phyloP scores from a whole-genome alignment of 2,797 vertebrate genomes.

The Onychomys torridus region DNA sequence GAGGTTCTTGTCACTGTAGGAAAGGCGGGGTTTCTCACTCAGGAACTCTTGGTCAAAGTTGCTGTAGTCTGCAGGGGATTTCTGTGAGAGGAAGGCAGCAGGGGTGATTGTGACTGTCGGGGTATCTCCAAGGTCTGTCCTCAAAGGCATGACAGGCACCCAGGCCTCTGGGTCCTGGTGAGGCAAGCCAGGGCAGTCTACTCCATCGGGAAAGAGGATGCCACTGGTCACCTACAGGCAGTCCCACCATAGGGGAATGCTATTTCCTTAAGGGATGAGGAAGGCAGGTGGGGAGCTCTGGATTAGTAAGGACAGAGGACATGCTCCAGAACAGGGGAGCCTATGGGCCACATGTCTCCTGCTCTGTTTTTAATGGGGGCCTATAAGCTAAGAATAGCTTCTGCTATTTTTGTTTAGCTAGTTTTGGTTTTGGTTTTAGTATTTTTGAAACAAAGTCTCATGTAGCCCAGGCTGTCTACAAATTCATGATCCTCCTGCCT shows the following conservation, averaged over 20 bases:
- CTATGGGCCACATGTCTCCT: neutral
- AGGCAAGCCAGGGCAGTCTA: neutral
- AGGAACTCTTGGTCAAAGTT: slow-evolving; percentile 99
- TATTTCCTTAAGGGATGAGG: neutral
- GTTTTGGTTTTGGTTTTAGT: neutral
- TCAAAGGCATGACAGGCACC: neutral
- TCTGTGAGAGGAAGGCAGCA: slow-evolving; percentile 87
- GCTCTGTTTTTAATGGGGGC: neutral
- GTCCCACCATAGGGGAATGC: neutral
- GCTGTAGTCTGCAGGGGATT: slow-evolving; percentile 94
- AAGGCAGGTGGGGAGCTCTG: neutral
- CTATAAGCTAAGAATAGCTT: neutral
- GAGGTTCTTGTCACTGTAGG: slow-evolving; percentile 95
- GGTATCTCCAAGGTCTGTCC: neutral
- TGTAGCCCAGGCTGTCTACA: neutral
- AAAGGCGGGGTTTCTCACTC: slow-evolving; percentile 95
- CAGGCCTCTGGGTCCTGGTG: neutral
- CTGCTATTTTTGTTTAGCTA: neutral
- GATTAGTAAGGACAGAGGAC: neutral
- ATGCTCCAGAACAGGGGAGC: neutral
- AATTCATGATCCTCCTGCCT: neutral
- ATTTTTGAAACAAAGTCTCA: neutral
- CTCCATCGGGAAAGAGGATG: neutral
- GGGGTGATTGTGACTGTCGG: neutral
- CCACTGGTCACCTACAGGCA: neutral